Base-by-base conservation (phyloP, 2,113 vertebrate genomes). In the Tringa solitaria region DNA sequence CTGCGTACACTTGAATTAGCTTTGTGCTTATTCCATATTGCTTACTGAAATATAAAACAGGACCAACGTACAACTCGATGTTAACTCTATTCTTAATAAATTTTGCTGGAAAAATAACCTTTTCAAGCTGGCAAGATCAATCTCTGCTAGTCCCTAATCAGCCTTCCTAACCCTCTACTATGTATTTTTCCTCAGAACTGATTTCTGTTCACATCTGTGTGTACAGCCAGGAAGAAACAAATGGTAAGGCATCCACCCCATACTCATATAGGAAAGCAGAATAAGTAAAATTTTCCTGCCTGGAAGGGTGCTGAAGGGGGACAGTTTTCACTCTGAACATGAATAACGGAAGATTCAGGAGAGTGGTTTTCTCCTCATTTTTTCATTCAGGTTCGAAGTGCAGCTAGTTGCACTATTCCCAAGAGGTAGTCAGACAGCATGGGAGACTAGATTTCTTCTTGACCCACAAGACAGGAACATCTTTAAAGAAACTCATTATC, bases 21-120 rank as follows among this genome's bases (percentile, higher is more conserved):
- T 88, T 93, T 93, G 83, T 84, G 37, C 41, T 89, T 84, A 19
- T 81, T 70, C 63, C 43, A 33, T 68, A 54, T 21, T 33, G 30
- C 51, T 10, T 32, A 79, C 82, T 41, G 56, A 70, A 93, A 72
- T 56, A 93, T 14, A 85, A 35, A 90, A 51, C 35, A 72, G 30
- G 39, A 32, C 28, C 56, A 89, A 56, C 14, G 51, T 24, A 84
- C 32, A 84, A 73, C 16, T 82, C 69, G 54, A 11, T 63, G 23
- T 12, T 87, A 78, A 89, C 39, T 72, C 91, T 68, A 79, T 64
- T 84, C 95, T 89, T 87, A 89, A 91, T 60, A 89, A 90, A 72
- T 28, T 16, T 18, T 85, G 24, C 48, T 94, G n/a, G 63, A 83
- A 79, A 86, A 79, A 76, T 41, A 79, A 86, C 67, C 33, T 59